These are phyloP conservation scores for Aptenodytes forsteri DNA, from an alignment of 2,113 vertebrate genomes.

Conservation along the genomic window DNA sequence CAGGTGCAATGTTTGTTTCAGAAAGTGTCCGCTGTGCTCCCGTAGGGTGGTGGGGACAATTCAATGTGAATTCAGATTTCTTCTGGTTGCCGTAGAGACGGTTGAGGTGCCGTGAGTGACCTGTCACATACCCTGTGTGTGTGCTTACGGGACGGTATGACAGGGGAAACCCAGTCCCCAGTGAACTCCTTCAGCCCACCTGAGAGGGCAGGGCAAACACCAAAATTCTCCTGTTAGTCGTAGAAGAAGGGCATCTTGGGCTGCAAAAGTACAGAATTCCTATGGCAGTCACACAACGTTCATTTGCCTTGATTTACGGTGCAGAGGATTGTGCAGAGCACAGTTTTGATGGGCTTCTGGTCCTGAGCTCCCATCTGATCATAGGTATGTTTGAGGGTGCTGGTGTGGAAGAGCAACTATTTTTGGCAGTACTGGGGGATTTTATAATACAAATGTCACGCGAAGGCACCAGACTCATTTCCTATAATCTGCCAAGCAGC, in stretches of 20 bases:
- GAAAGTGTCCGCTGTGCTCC: neutral
- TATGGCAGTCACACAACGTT: neutral
- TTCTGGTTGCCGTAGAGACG: neutral
- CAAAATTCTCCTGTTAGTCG: neutral
- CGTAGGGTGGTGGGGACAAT: neutral
- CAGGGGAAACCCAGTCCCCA: neutral
- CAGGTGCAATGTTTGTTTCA: neutral
- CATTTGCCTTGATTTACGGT: neutral
- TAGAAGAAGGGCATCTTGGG: neutral
- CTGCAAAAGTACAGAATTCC: neutral
- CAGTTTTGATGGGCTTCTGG: neutral
- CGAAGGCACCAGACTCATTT: neutral
- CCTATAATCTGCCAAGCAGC: neutral
- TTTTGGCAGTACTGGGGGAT: neutral
- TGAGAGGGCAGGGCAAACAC: neutral
- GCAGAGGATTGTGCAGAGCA: neutral
- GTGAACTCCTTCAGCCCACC: neutral
- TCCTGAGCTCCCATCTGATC: neutral
- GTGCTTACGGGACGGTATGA: fast-evolving
- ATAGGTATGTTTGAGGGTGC: neutral
- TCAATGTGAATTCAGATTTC: neutral
- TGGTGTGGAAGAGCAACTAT: fast-evolving
- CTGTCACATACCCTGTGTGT: neutral
- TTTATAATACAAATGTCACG: neutral
- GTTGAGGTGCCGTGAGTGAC: neutral